phyloP scores from a whole-genome alignment of 1,140 invertebrate genomes.

The Chironomus striatipennis region DNA sequence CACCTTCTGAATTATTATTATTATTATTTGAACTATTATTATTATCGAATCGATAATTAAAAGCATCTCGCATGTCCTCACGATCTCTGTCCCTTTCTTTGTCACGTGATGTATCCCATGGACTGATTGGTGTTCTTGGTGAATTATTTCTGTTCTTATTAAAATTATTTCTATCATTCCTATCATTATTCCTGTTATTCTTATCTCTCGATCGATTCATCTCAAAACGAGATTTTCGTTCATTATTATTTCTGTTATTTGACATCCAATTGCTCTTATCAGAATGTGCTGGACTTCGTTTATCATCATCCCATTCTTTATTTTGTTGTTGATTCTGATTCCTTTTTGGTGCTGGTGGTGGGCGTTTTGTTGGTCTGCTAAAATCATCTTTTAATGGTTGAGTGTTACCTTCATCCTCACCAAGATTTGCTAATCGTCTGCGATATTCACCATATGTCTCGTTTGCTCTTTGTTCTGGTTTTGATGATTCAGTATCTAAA shows the following conservation, averaged over 20 bases:
- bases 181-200: neutral
- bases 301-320: neutral
- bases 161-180: neutral
- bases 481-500: neutral
- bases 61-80: neutral
- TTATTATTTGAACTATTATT: neutral
- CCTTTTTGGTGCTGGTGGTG: neutral
- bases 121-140: neutral
- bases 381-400: neutral
- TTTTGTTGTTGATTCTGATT: neutral
- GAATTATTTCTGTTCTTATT: neutral
- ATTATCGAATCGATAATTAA: conserved; percentile 2
- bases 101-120: neutral
- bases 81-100: neutral
- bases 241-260: neutral
- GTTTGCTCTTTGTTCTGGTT: neutral
- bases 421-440: neutral
- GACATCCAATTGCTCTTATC: neutral
- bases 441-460: conserved; percentile 16
- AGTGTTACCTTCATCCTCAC: neutral
- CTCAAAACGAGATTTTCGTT: conserved; percentile 6
- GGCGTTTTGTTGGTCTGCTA: neutral
- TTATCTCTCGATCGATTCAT: neutral
- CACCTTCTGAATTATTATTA: neutral
- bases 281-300: neutral